phyloP scores from a whole-genome alignment of 2,113 vertebrate species.

The Oncorhynchus mykiss region DNA sequence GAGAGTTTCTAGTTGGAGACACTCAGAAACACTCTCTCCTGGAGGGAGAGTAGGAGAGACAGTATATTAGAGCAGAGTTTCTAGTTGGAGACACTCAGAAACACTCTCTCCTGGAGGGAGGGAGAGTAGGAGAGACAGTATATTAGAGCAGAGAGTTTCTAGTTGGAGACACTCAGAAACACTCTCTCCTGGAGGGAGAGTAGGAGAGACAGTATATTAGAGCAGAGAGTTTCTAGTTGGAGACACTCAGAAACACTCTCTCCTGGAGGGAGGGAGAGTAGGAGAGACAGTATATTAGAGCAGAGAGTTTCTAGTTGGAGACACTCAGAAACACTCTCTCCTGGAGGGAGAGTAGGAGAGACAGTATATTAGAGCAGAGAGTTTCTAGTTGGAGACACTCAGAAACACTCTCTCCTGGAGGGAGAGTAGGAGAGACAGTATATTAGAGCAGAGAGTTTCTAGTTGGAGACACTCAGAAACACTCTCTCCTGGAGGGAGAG shows the following conservation, averaged over 20 bases:
- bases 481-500: constrained; percentile 10
- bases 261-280: constrained; percentile 75
- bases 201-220: neutral
- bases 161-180: too few relatives aligned
- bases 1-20: too few relatives aligned
- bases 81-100: constrained; percentile 93
- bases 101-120: constrained; percentile 83
- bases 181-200: constrained; percentile 10
- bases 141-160: too few relatives aligned
- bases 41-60: constrained; percentile 17
- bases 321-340: too few relatives aligned
- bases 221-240: constrained; percentile 77
- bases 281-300: neutral
- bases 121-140: neutral
- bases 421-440: constrained; percentile 11
- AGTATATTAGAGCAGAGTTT: too few relatives aligned
- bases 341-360: constrained; percentile 17
- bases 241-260: constrained; percentile 87
- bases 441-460: too few relatives aligned
- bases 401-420: constrained; percentile 90
- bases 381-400: constrained; percentile 86
- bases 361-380: too few relatives aligned
- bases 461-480: too few relatives aligned
- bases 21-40: too few relatives aligned
- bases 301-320: too few relatives aligned